phyloP scores from a whole-genome alignment of 2,113 vertebrate genomes.

The Heterocephalus glaber region DNA sequence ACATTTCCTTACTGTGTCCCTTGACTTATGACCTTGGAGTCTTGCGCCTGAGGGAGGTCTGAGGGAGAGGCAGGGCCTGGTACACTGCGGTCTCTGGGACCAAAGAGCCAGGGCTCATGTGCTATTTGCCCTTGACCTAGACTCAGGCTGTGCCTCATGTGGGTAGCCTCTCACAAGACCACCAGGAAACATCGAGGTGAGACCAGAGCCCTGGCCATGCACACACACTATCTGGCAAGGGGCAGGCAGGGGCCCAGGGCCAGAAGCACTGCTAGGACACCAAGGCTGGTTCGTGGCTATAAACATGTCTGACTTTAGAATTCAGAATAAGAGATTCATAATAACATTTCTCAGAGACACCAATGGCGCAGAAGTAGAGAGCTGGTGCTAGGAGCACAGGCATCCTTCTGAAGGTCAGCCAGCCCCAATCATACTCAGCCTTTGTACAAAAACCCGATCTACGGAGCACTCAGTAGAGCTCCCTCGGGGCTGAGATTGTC shows the following conservation, averaged over 20 bases:
- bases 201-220: neutral
- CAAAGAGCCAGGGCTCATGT: neutral
- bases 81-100: neutral
- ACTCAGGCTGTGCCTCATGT: neutral
- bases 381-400: neutral
- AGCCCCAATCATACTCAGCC: neutral
- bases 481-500: neutral
- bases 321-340: neutral
- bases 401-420: neutral
- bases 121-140: neutral
- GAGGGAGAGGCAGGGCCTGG: no score
- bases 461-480: rapidly evolving
- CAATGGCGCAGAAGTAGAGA: neutral
- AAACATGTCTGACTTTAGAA: neutral
- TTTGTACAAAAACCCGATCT: neutral
- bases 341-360: neutral
- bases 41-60: rapidly evolving
- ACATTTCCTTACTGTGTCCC: neutral
- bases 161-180: neutral
- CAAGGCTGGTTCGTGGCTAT: neutral
- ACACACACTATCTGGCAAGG: no score
- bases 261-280: neutral
- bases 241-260: neutral
- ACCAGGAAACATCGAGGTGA: neutral
- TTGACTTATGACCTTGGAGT: neutral